These are phyloP conservation scores for Parauchenoglanis punctatus DNA, from an alignment of 2,797 vertebrate species.

Conservation along the genomic window DNA sequence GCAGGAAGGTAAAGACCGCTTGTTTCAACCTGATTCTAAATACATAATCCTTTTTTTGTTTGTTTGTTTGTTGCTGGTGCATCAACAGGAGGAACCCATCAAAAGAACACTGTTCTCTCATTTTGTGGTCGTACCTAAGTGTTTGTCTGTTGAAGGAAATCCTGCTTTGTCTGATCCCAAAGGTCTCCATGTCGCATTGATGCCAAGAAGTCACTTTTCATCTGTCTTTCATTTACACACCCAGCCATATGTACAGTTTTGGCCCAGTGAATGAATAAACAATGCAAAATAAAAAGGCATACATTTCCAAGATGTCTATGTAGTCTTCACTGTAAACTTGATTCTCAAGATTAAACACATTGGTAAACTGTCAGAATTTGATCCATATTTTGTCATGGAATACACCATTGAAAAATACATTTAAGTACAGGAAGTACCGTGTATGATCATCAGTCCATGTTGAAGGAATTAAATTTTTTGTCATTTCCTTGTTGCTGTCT, in stretches of 20 bases:
- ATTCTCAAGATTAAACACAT: neutral
- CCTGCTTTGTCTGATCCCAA: slow-evolving; percentile 69
- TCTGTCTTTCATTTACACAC: slow-evolving; percentile 68
- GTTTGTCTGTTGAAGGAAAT: slow-evolving; percentile 35
- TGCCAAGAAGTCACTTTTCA: slow-evolving; percentile 75
- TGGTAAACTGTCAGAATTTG: neutral
- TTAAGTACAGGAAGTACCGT: neutral
- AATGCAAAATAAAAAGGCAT: slow-evolving; percentile 70
- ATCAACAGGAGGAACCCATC: slow-evolving; percentile 19
- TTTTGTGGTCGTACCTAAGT: slow-evolving; percentile 29
- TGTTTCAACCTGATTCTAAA: neutral
- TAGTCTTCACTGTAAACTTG: neutral
- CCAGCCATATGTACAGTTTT: slow-evolving; percentile 75
- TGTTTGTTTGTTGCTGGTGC: neutral
- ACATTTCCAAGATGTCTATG: slow-evolving; percentile 63
- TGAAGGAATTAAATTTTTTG: neutral
- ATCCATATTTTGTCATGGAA: neutral
- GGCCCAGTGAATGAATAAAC: slow-evolving; percentile 61
- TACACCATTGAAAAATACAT: neutral
- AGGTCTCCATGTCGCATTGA: slow-evolving; percentile 66
- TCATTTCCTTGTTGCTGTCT: neutral
- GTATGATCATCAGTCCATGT: neutral
- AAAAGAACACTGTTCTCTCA: slow-evolving; percentile 21
- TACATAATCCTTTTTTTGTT: neutral
- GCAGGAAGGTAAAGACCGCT: neutral